Evolutionary conservation across 2,888 invertebrate species (phyloP), one percentile per base, ranked within the genome.

Genomic region (Tanaodytes sp.): DNA sequence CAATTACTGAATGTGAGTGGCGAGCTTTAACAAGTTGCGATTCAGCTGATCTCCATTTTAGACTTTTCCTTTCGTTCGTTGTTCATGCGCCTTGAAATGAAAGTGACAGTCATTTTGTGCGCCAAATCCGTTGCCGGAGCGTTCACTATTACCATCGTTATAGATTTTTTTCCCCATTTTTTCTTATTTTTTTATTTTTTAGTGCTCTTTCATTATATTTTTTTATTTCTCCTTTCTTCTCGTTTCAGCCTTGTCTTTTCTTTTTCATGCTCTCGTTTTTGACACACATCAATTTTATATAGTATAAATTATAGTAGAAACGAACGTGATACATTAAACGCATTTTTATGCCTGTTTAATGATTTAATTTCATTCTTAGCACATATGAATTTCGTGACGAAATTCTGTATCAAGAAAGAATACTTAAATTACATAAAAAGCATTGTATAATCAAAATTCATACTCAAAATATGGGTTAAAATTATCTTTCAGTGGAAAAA

Each of bases 31-130:
- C n/a, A n/a, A n/a, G n/a, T 36, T 30, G 48, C 23, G 36, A 54
- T 59, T 52, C 15, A 52, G 58, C 40, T 46, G 52, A 16, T 58
- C 51, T 16, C 27, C 11, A 54, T 66, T 46, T 40, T 23, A 23
- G 37, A 42, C 59, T 58, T 66, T 66, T 66, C 65, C 52, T 66
- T 66, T 46, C 58, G 5, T 23, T 33, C 33, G 30, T 40, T 54
- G 15, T 51, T 27, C 37, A 27, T 19, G 37, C 18, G 39, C 33
- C 27, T 18, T 31, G 49, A 49, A 66, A 66, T 30, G 66, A 66
- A 66, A 66, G 66, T 66, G 54, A 66, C 59, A 61, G 59, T 54
- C 46, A 40, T 11, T 18, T 27, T 23, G 33, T 31, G 33, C 42
- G 48, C 12, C 27, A 15, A 46, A 30, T 37, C 46, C 18, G 19